Evolutionary conservation across 2,797 vertebrate genomes (phyloP), one percentile per base, ranked within the genome.

Genomic region (Rhinoraja longicauda): DNA sequence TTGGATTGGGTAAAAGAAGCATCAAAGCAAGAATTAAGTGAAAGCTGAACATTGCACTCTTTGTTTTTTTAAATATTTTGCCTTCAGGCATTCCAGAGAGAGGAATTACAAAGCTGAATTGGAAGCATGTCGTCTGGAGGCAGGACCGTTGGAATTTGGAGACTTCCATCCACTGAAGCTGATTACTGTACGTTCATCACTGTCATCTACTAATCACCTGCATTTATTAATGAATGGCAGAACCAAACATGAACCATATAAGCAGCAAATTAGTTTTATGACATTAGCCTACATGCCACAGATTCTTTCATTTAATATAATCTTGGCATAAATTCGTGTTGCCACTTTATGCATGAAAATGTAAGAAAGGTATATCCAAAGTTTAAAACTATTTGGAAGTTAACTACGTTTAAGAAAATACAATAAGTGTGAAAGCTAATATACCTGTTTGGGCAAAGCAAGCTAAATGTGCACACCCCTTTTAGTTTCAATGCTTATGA

Each of bases 131-230:
- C 96, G 95, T 0, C 93, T 96, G 93, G 98, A 98, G 93, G 94
- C 93, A 0, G 59, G 95, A 7, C 94, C 95, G 0, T 94, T 99
- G 57, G 98, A 99, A 84, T 97, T 97, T 94, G 98, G 97, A 0
- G 99, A 99, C 93, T 98, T 98, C 93, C 99, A 99, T 93, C 99
- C 99, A 0, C 97, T 99, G 91, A 99, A 99, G 94, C 96, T 97
- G 93, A 99, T 99, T 94, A 98, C 97, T 93, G 99, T 99, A 95
- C 95, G 96, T 94, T 92, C 10, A 17, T 73, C n/a, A 64, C 26
- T 62, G 59, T 8, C 82, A 86, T 64, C 57, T n/a, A 57, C 53
- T 62, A 84, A 36, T 62, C 12, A 88, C 36, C 15, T 67, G n/a
- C 67, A 36, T 88, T 19, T 88, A 17, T 88, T 88, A 9, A 17